Evolutionary conservation across 2,113 vertebrate genomes (phyloP), one percentile per base, ranked within the genome.

Genomic region (Lutjanus erythropterus): DNA sequence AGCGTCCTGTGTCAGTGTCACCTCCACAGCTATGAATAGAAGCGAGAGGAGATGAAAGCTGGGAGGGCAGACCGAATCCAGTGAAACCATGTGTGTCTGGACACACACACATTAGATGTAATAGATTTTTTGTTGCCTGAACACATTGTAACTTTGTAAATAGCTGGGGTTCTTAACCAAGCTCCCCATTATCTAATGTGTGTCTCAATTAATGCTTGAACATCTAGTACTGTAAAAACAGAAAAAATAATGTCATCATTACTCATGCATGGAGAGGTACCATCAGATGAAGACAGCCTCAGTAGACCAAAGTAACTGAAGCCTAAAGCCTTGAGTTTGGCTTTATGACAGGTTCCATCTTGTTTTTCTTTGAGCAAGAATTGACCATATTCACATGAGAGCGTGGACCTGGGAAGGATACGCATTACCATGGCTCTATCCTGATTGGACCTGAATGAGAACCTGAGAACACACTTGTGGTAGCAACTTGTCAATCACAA

Each of bases 21-120:
- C 83, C 88, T 89, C 85, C 71, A 55, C 10, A 2, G 80, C 81
- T 87, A 90, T 62, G 80, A 90, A 89, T 82, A 91, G 87, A 83
- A 74, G 79, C 65, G 37, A 60, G 65, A 53, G 71, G 72, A 61
- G 74, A 71, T 78, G 55, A 84, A 73, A 68, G 72, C 62, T 42
- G 3, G 41, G 35, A 46, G 55, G 80, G 64, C 49, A 67, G 23
- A 74, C 50, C 50, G 55, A 46, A 46, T 15, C 41, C 64, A 65
- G 33, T 2, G 1, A 47, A 71, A 21, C 39, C 25, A 15, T 56
- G 55, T 59, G 58, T 60, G 56, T 64, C 19, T 42, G 33, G 21
- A 21, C 50, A 64, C 67, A 46, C 39, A 18, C 39, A 52, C 14
- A 77, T 27, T 6, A 46, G 6, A 25, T 53, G 29, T 55, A 21